Evolutionary conservation across 1,140 invertebrate genomes (phyloP).

Genomic region (Aplysia californica): DNA sequence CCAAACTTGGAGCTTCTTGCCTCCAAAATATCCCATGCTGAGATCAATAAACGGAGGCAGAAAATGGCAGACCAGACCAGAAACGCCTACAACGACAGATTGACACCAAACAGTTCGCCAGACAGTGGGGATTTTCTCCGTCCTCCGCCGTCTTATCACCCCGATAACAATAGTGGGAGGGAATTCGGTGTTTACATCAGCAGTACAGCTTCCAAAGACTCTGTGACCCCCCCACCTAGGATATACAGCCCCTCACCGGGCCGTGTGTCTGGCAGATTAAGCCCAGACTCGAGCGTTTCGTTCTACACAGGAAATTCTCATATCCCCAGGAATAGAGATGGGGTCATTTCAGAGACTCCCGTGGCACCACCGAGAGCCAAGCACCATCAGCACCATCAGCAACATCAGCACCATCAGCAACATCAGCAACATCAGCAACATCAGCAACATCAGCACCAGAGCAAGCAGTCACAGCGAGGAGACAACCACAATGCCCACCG

Average conservation of each 20-base stretch:
- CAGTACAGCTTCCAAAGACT: background rate
- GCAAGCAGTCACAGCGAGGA: no score
- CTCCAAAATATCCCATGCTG: background rate
- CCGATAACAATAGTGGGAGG: background rate
- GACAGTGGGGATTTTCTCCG: background rate
- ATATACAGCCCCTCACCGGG: slow-evolving; percentile 2
- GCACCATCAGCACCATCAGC: no score
- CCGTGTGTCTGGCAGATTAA: background rate
- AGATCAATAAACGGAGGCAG: background rate
- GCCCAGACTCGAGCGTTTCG: background rate
- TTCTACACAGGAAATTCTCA: slow-evolving; percentile 5
- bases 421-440: no score
- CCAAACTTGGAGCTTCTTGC: background rate
- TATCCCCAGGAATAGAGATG: no score
- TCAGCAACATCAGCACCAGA: no score
- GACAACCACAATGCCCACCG: background rate
- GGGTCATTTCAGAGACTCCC: no score
- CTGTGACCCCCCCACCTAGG: background rate
- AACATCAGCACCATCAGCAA: no score
- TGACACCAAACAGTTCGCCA: background rate
- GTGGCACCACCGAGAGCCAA: no score
- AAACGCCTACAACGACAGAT: background rate
- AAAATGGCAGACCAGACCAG: background rate
- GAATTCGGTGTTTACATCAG: slow-evolving; percentile 11
- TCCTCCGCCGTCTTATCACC: background rate